A percentile compares a stretch with the other conserved stretches of the same genome.
These are phyloP conservation scores for Fragum sueziense DNA, from an alignment of 2,888 invertebrate species.

Conservation along the genomic window DNA sequence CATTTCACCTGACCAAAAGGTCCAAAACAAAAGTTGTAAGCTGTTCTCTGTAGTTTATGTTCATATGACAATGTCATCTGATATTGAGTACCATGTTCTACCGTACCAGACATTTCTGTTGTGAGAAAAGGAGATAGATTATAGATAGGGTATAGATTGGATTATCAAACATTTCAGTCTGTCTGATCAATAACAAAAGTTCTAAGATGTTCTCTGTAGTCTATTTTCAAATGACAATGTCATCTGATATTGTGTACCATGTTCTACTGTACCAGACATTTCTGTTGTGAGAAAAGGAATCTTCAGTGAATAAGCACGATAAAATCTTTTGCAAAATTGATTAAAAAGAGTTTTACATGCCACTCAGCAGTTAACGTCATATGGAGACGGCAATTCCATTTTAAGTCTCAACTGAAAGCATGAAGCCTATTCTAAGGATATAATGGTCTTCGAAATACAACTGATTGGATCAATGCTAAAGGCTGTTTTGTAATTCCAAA, in stretches of 20 bases:
- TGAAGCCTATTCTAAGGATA: too few relatives aligned
- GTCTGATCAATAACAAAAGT: conserved; percentile 92
- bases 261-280: conserved; percentile 89
- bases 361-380: too few relatives aligned
- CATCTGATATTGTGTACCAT: conserved; percentile 87
- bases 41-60: conserved; percentile 90
- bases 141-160: too few relatives aligned
- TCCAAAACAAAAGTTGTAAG: conserved; percentile 91
- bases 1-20: conserved; percentile 90
- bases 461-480: too few relatives aligned
- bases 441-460: too few relatives aligned
- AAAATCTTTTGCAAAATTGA: too few relatives aligned
- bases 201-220: conserved; percentile 89
- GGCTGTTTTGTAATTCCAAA: too few relatives aligned
- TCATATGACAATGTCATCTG: conserved; percentile 87
- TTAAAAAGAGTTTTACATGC: too few relatives aligned
- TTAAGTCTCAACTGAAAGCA: too few relatives aligned
- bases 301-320: too few relatives aligned
- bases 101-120: conserved; percentile 87
- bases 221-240: conserved; percentile 90
- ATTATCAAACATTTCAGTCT: conserved; percentile 88
- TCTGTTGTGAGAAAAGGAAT: conserved; percentile 77
- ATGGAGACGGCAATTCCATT: too few relatives aligned
- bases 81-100: conserved; percentile 89
- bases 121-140: too few relatives aligned